Percentiles rank a stretch among this genome's conserved stretches.
Evolutionary conservation across 2,888 invertebrate species (phyloP).

Genomic region (Pantelozetes paolii): DNA sequence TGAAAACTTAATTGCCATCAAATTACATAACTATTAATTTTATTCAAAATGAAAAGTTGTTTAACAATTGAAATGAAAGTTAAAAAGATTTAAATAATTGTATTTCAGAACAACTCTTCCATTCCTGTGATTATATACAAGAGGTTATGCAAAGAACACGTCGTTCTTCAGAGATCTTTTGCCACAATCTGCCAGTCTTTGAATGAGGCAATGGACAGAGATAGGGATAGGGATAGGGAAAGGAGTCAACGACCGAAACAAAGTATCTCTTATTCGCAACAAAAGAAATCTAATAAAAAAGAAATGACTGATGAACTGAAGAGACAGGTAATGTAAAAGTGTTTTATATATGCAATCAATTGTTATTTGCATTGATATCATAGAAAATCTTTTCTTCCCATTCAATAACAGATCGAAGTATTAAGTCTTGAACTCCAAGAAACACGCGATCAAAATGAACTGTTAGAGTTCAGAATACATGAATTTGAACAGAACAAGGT

Average conservation of each 20-base stretch:
- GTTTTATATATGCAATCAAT: neutral
- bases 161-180: constrained; percentile 16
- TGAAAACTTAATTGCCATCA: too few species aligned
- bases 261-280: neutral
- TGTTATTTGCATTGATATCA: neutral
- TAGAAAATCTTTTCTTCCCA: neutral
- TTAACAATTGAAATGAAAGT: too few species aligned
- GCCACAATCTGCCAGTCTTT: constrained; percentile 11
- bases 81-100: too few species aligned
- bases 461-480: constrained; percentile 71
- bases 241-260: constrained; percentile 23
- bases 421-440: constrained; percentile 61
- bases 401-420: constrained; percentile 35
- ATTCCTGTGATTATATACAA: constrained; percentile 12
- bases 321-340: constrained; percentile 19
- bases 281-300: constrained; percentile 27
- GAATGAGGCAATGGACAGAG: constrained; percentile 3
- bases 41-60: too few species aligned
- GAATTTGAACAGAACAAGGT: constrained; percentile 60
- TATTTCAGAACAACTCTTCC: neutral
- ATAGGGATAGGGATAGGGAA: too few species aligned
- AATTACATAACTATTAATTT: too few species aligned
- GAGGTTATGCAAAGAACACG: constrained; percentile 4
- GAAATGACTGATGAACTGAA: constrained; percentile 12
- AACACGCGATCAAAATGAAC: constrained; percentile 71